Percentiles rank a stretch among this genome's conserved stretches.
Evolutionary conservation across 2,113 vertebrate genomes (phyloP).

Genomic region (Alectura lathami): DNA sequence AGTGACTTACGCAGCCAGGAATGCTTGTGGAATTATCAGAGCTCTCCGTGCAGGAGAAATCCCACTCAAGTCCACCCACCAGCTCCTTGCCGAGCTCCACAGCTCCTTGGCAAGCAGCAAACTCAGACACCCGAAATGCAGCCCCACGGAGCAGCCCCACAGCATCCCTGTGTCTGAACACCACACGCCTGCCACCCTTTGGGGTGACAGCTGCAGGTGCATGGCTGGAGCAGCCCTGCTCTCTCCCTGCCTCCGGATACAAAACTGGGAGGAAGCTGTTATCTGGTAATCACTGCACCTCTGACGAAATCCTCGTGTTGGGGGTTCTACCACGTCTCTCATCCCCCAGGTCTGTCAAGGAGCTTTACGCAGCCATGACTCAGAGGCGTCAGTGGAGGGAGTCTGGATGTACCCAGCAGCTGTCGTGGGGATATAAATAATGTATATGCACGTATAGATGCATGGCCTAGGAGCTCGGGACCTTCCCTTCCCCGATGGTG

Average conservation of each 20-base stretch:
- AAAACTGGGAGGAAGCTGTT: not conserved
- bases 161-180: not conserved
- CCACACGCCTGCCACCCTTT: rapidly evolving
- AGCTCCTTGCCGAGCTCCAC: not conserved
- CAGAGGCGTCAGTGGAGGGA: conserved; percentile 19
- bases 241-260: rapidly evolving
- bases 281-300: not conserved
- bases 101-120: not conserved
- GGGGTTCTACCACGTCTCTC: conserved; percentile 43
- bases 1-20: conserved; percentile 10
- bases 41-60: conserved; percentile 30
- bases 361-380: conserved; percentile 13
- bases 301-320: conserved; percentile 31
- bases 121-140: not conserved
- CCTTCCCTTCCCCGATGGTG: not conserved
- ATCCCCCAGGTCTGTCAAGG: conserved; percentile 39
- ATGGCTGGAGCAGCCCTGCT: not conserved
- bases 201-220: not conserved
- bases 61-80: conserved; percentile 16
- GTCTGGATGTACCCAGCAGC: conserved; percentile 19
- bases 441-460: not conserved
- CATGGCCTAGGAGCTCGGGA: not conserved
- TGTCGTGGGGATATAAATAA: conserved; percentile 33
- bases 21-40: not conserved
- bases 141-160: not conserved